These are phyloP conservation scores for Cyclopterus lumpus DNA, from an alignment of 2,797 vertebrate species.

Conservation along the genomic window DNA sequence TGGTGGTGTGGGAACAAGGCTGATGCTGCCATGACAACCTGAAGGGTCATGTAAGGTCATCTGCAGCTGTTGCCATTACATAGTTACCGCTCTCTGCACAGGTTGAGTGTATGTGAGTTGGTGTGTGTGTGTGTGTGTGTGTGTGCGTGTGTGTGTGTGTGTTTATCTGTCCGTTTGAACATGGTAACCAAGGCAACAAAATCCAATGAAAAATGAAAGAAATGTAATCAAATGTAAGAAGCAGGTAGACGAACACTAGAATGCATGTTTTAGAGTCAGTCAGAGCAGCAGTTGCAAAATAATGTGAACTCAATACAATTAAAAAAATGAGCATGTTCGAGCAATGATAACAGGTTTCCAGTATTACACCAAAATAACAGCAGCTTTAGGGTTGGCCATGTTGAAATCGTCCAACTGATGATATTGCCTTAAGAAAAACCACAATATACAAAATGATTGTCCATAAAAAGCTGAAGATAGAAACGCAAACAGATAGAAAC, in stretches of 20 bases:
- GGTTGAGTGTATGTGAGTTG: conserved; percentile 10
- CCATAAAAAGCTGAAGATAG: background rate
- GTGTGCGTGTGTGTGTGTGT: background rate
- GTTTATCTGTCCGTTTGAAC: background rate
- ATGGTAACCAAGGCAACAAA: conserved; percentile 35
- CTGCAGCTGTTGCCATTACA: conserved; percentile 29
- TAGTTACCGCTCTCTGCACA: conserved; percentile 20
- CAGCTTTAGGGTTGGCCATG: background rate
- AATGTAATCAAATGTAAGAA: conserved; percentile 11
- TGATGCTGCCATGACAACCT: conserved; percentile 62
- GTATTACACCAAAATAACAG: background rate
- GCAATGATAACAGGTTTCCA: background rate
- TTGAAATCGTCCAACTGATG: background rate
- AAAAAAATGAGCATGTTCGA: background rate
- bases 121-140: background rate
- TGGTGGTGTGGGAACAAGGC: conserved; percentile 49
- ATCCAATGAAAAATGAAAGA: conserved; percentile 19
- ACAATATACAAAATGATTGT: background rate
- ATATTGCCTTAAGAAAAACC: background rate
- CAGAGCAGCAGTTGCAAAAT: background rate
- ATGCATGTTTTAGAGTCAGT: background rate
- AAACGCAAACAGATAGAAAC: background rate
- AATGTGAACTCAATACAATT: background rate
- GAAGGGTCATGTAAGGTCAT: conserved; percentile 62
- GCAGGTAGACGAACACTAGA: background rate